These are phyloP conservation scores for Bunonema sp. DNA, from an alignment of 2,888 invertebrate genomes.

Conservation along the genomic window DNA sequence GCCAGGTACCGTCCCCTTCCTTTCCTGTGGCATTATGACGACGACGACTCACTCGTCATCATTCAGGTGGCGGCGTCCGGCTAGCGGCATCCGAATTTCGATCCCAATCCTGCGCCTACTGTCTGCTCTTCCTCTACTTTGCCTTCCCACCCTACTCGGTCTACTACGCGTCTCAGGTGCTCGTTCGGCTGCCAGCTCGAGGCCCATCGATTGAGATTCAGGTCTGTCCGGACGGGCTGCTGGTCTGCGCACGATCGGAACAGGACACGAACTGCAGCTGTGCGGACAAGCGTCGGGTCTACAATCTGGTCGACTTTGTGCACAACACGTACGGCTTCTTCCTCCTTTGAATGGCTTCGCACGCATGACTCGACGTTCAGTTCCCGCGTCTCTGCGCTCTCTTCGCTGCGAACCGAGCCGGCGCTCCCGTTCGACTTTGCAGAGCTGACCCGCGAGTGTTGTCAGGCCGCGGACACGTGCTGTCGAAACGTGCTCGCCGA, in stretches of 20 bases:
- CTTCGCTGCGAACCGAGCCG: too few relatives aligned
- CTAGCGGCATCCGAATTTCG: too few relatives aligned
- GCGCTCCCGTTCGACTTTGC: conserved; percentile 14
- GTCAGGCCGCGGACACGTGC: conserved; percentile 10
- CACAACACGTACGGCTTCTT: conserved; percentile 9
- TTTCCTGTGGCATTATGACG: too few relatives aligned
- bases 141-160: conserved; percentile 4
- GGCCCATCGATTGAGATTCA: not conserved
- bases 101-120: conserved; percentile 13
- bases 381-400: too few relatives aligned
- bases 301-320: conserved; percentile 20
- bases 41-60: too few relatives aligned
- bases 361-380: not conserved
- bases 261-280: conserved; percentile 10
- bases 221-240: conserved; percentile 3
- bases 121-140: conserved; percentile 12
- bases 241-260: conserved; percentile 1
- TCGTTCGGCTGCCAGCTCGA: not conserved
- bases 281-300: conserved; percentile 9
- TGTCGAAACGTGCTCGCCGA: conserved; percentile 9
- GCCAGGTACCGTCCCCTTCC: too few relatives aligned
- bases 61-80: too few relatives aligned
- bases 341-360: not conserved
- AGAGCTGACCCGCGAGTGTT: conserved; percentile 8
- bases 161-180: conserved; percentile 4